Evolutionary conservation across 2,888 invertebrate species (phyloP).

Genomic region (Octonoba sinensis): DNA sequence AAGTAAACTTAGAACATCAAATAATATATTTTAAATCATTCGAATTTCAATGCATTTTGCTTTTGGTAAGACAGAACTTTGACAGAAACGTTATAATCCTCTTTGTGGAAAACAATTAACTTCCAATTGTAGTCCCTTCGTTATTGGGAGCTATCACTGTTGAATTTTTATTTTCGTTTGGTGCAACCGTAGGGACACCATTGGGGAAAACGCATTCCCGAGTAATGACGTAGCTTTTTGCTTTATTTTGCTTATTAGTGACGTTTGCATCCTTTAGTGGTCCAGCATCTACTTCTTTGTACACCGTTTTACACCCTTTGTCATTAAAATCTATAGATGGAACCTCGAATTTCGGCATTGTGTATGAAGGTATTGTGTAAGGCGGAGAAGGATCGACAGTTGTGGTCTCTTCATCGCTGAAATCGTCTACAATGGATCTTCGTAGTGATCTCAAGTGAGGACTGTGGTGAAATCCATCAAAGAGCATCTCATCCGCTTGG

Average conservation of each 20-base stretch:
- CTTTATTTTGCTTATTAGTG: slow-evolving; percentile 7
- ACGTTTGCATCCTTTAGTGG: not conserved
- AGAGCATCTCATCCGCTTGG: not conserved
- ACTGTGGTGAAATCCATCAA: slow-evolving; percentile 32
- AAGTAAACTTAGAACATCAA: no score
- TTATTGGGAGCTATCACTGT: not conserved
- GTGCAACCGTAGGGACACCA: slow-evolving; percentile 24
- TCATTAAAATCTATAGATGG: slow-evolving; percentile 52
- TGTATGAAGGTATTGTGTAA: slow-evolving; percentile 42
- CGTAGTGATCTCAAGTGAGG: slow-evolving; percentile 39
- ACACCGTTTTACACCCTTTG: slow-evolving; percentile 41
- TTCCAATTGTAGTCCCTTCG: no score
- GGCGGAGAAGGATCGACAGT: slow-evolving; percentile 11
- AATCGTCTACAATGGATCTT: slow-evolving; percentile 28
- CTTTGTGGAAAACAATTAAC: no score
- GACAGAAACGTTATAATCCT: no score
- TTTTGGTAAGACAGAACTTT: no score
- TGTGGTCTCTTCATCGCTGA: slow-evolving; percentile 1
- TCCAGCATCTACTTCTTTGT: slow-evolving; percentile 54
- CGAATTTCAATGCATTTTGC: no score
- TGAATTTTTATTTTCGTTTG: not conserved
- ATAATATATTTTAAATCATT: no score
- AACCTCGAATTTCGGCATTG: slow-evolving; percentile 54
- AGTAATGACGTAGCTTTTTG: slow-evolving; percentile 61
- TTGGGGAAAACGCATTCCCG: slow-evolving; percentile 64